Percentiles rank a stretch among this genome's conserved stretches.
phyloP scores from a whole-genome alignment of 2,797 vertebrate species.

The Ciconia nigra region DNA sequence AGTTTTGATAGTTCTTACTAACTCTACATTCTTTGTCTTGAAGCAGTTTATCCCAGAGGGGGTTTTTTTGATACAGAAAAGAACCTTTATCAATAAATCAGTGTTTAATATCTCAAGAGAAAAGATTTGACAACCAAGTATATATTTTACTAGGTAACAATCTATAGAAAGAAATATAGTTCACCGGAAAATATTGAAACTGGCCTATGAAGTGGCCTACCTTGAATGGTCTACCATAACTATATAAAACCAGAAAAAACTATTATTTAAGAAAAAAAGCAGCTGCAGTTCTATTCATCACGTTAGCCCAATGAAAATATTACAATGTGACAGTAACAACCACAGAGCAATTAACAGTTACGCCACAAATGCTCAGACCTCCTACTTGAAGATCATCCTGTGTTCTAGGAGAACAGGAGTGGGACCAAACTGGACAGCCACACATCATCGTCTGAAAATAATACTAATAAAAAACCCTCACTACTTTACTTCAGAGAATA shows the following conservation, averaged over 20 bases:
- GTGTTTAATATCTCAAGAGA: neutral
- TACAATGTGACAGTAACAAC: neutral
- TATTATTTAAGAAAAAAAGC: neutral
- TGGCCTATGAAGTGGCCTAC: neutral
- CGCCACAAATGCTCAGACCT: neutral
- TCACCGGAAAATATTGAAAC: neutral
- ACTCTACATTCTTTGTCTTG: neutral
- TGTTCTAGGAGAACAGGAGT: neutral
- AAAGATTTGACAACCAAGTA: neutral
- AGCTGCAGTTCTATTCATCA: neutral
- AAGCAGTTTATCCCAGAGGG: neutral
- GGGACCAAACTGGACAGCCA: neutral
- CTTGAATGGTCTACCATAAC: neutral
- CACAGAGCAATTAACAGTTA: neutral
- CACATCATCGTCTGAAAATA: neutral
- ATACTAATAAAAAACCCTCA: neutral
- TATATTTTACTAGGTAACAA: neutral
- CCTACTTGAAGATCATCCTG: neutral
- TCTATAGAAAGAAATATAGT: neutral
- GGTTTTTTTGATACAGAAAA: neutral
- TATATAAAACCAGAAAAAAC: neutral
- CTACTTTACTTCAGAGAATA: neutral
- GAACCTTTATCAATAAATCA: neutral
- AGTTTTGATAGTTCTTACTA: neutral
- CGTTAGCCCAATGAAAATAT: neutral